phyloP scores from a whole-genome alignment of 2,797 vertebrate species.

The Austrolebias charrua region DNA sequence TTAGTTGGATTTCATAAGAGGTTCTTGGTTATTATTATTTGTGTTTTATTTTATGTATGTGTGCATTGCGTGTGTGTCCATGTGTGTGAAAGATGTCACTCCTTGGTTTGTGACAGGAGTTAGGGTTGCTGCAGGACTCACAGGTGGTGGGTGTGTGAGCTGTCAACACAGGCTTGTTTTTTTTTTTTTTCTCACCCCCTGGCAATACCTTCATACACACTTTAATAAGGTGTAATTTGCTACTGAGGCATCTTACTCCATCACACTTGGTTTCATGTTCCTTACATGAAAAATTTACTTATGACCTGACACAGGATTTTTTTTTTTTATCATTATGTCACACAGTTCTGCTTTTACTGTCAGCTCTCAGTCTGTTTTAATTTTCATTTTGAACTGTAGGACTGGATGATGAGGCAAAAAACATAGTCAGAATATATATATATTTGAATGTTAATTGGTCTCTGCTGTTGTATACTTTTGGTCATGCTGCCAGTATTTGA shows the following conservation, averaged over 20 bases:
- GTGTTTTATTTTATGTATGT: slow-evolving; percentile 21
- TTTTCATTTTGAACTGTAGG: not conserved
- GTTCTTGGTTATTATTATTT: slow-evolving; percentile 12
- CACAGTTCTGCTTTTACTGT: slow-evolving; percentile 14
- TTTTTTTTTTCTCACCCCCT: slow-evolving; percentile 48
- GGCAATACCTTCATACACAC: slow-evolving; percentile 66
- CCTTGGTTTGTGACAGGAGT: slow-evolving; percentile 66
- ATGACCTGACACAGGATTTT: slow-evolving; percentile 12
- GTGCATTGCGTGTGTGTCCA: slow-evolving; percentile 1
- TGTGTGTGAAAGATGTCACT: slow-evolving; percentile 55
- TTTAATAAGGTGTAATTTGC: slow-evolving; percentile 73
- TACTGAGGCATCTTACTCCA: slow-evolving; percentile 60
- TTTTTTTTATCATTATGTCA: slow-evolving; percentile 13
- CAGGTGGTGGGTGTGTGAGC: slow-evolving; percentile 64
- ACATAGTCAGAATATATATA: not conserved
- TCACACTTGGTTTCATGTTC: slow-evolving; percentile 46
- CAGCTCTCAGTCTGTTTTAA: slow-evolving; percentile 18
- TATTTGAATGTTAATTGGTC: not conserved
- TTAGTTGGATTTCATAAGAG: slow-evolving; percentile 7
- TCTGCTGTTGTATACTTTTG: not conserved
- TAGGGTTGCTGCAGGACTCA: slow-evolving; percentile 60
- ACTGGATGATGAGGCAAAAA: not conserved
- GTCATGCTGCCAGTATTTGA: not conserved
- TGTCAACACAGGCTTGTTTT: slow-evolving; percentile 65
- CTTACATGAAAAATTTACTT: slow-evolving; percentile 25